A percentile compares a stretch with the other conserved stretches of the same genome.
Evolutionary conservation across 1,140 invertebrate genomes (phyloP).

Genomic region (Ceratosolen solmsi): DNA sequence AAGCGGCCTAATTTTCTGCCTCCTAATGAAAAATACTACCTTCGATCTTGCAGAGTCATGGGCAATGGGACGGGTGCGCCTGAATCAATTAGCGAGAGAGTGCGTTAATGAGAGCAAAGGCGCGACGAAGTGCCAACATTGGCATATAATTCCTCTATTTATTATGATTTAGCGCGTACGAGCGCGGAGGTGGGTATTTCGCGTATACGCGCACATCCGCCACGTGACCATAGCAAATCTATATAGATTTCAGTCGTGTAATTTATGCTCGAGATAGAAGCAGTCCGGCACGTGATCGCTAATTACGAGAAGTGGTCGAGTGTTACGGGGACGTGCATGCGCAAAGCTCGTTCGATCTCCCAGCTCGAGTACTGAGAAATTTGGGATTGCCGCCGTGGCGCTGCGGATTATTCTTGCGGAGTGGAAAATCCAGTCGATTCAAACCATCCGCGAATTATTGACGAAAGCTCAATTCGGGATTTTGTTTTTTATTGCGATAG

Average conservation of each 20-base stretch:
- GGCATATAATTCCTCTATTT: no score
- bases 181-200: no score
- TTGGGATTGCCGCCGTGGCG: slow-evolving; percentile 1
- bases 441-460: background rate
- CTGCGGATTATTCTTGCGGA: background rate
- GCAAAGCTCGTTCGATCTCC: background rate
- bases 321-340: background rate
- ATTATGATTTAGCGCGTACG: no score
- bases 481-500: background rate
- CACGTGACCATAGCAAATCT: no score
- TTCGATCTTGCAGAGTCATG: no score
- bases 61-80: background rate
- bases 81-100: background rate
- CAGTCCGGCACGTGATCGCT: background rate
- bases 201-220: no score
- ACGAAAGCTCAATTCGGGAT: background rate
- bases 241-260: no score
- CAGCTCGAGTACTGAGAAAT: background rate
- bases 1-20: no score
- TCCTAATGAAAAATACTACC: no score
- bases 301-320: slow-evolving; percentile 30
- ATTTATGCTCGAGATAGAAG: background rate
- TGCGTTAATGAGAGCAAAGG: background rate
- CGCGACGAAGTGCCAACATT: no score
- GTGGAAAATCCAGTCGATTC: slow-evolving; percentile 17